Percentiles rank a stretch among this genome's conserved stretches.
phyloP scores from a whole-genome alignment of 2,888 invertebrate species.

The Punctoribates punctum region DNA sequence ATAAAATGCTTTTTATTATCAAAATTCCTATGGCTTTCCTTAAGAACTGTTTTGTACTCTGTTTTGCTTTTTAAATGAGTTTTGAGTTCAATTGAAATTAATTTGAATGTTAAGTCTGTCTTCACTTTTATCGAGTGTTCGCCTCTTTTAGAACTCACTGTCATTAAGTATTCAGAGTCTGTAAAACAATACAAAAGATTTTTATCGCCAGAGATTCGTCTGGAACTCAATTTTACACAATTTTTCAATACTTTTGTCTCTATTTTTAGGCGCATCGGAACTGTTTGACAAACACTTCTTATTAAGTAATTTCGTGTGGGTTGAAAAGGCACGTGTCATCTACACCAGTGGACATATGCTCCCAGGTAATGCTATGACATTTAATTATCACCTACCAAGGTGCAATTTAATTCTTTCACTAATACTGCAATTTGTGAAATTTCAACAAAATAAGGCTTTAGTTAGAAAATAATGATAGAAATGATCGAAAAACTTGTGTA shows the following conservation, averaged over 20 bases:
- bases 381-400: too few species aligned
- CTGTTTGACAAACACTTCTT: constrained; percentile 40
- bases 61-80: neutral
- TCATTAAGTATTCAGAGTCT: constrained; percentile 4
- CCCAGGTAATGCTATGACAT: constrained; percentile 38
- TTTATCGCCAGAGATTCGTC: neutral
- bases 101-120: neutral
- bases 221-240: neutral
- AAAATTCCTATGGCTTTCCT: neutral
- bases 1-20: neutral
- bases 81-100: neutral
- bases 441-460: too few species aligned
- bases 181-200: constrained; percentile 10
- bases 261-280: constrained; percentile 40
- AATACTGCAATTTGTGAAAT: too few species aligned
- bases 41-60: neutral
- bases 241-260: neutral
- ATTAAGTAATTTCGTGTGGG: constrained; percentile 36
- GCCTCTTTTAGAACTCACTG: neutral
- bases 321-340: constrained; percentile 43
- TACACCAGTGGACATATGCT: constrained; percentile 44
- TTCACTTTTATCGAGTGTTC: neutral
- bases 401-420: too few species aligned
- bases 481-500: too few species aligned
- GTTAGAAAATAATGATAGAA: too few species aligned